Base-by-base conservation (phyloP, 2,888 invertebrate species). In the Nematopogon swammerdamellus region DNA sequence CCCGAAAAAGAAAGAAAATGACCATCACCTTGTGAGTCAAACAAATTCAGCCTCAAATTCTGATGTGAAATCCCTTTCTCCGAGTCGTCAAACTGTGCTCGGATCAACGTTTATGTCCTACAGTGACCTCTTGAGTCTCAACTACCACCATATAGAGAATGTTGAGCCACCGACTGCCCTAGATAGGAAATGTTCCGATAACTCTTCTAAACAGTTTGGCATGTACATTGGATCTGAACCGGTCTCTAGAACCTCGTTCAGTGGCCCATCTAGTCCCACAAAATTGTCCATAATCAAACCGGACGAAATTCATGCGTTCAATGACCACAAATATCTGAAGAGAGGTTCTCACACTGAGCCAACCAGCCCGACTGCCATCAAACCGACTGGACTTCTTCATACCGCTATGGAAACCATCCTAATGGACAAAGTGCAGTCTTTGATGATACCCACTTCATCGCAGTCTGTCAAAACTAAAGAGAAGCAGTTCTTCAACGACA, bases 391-490 rank as follows among this genome's bases (percentile, higher is more conserved):
- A 8, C 56, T 83, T 46, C 59, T 83, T 45, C 77, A 79, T 49
- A 81, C 81, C 18, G 84, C 83, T 18, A 77, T 83, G 69, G 79
- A 81, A 59, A 82, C 82, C 44, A 82, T 83, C 51, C 66, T 83
- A 10, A 72, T 82, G 53, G 83, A 84, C 54, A 80, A 73, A 64
- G 79, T 82, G 1, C 80, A 76, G 47, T 67, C 69, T 42, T 55
- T 77, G 43, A 63, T 79, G 49, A 58, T 76, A 54, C 73, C 76
- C 1, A 63, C 76, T 19, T 68, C 72, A 19, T 74, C 77, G 16
- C n/a, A n/a, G n/a, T n/a, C n/a, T n/a, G 46, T 5, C 3, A 59
- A 62, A 51, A 55, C 57, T 45, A 58, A 62, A 47, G 65, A 68
- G 19, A 62, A 63, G 52, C 67, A 72, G 54, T 77, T 79, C 58